Conservation (phyloP, 2,113 vertebrate species). For the Malurus elegans region DNA sequence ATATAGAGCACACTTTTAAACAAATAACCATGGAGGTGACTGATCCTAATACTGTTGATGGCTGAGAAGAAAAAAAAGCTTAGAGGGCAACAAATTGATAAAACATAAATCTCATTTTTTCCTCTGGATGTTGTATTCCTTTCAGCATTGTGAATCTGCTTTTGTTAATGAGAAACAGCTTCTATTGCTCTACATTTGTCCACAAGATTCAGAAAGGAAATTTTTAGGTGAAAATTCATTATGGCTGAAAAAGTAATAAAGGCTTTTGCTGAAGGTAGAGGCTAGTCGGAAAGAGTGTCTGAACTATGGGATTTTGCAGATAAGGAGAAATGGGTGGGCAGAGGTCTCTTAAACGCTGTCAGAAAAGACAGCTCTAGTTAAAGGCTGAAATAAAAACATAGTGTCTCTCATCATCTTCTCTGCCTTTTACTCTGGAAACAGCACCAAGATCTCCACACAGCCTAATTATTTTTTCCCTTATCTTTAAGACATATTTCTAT, state of each 20-base stretch:
- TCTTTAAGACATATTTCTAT: neutral
- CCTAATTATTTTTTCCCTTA: fast-evolving
- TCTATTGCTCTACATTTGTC: neutral
- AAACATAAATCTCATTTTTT: neutral
- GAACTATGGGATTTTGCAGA: neutral
- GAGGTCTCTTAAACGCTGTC: neutral
- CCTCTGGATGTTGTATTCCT: neutral
- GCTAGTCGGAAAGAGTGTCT: neutral
- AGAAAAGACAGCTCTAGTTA: neutral
- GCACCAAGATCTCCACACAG: neutral
- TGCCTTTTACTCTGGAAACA: neutral
- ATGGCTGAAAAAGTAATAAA: neutral
- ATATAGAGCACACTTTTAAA: neutral
- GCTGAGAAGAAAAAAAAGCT: neutral
- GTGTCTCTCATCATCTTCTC: neutral
- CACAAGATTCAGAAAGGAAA: neutral
- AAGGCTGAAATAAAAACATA: neutral
- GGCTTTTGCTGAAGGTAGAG: neutral
- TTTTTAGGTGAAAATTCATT: fast-evolving
- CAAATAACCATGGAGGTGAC: neutral
- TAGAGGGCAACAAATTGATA: neutral
- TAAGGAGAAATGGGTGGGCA: fast-evolving
- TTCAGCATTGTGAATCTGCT: neutral
- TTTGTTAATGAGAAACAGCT: neutral
- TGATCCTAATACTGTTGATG: neutral